Base-by-base conservation (phyloP, 2,888 invertebrate species). In the Doris montereyensis region DNA sequence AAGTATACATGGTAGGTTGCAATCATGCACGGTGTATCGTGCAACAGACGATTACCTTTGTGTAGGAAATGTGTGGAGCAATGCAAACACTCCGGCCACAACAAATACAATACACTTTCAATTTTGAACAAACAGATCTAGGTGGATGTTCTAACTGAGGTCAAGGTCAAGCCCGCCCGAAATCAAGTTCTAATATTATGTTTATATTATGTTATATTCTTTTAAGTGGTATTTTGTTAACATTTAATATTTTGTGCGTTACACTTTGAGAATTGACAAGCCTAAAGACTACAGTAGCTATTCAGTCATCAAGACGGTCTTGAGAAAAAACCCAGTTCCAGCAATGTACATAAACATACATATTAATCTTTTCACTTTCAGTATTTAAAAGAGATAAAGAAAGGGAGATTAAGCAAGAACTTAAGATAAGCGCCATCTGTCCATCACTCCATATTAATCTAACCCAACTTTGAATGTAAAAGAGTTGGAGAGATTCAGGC, bases 261-360 rank as follows among this genome's bases (percentile, higher is more conserved):
- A n/a, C 21, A 24, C 21, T 21, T 62, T 62, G 21, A n/a, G 10
- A n/a, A 5, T 62, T 62, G 62, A 62, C 62, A 62, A 62, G 62
- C 62, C 62, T 62, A 62, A 62, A 62, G 62, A 62, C 62, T n/a
- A 62, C 13, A 62, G 62, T 62, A 62, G 21, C 62, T 62, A 62
- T 21, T 62, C 62, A 62, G 52, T 52, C 52, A 52, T 13, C 52
- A 52, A 52, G 52, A 52, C 8, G 13, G 8, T 52, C 13, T 52
- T 52, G 8, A 52, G 13, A 13, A 52, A 52, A 52, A 62, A 62
- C 21, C 13, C 21, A n/a, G 62, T 62, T 62, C 62, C 21, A 62
- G 62, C 21, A 13, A 62, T 13, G 21, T 62, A 62, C 62, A 62
- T 62, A n/a, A 62, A 62, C 52, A 52, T n/a, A n/a, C n/a, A n/a